Evolutionary conservation across 2,113 vertebrate species (phyloP), one percentile per base, ranked within the genome.

Genomic region (Saccopteryx leptura): DNA sequence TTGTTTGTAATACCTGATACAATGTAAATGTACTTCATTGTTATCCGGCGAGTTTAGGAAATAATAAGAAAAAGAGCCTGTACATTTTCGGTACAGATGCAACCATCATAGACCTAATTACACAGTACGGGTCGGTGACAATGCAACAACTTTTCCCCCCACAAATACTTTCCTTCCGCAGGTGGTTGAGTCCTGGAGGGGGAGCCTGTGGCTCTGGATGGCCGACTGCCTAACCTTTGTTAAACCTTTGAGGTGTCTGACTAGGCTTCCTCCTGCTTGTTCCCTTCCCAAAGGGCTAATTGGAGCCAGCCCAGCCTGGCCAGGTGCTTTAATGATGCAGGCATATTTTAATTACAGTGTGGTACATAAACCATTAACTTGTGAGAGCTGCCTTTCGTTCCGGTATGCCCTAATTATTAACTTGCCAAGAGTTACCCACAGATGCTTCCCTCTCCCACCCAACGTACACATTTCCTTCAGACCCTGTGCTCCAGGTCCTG

Each of bases 221-320:
- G 21, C 71, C 26, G 71, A 26, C 39, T 24, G 68, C 33, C 31
- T 21, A 87, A 80, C 5, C 60, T 60, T 21, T 91, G 61, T 74
- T 69, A 79, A 91, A 71, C 50, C 3, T 85, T 89, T 89, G 94
- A 93, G 31, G 14, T 83, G 87, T 96, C 88, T 95, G 39, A 61
- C 69, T 79, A 69, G 58, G 74, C 86, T 97, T 66, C 52, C n/a
- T 85, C 61, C 52, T 10, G 1, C 9, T 10, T 31, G 39, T 61
- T 94, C 58, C 83, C 61, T 78, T 76, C 60, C 68, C 79, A 65
- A 71, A 39, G 90, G 83, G 19, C 54, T 66, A 90, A 93, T 93
- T 74, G 75, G 66, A 83, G 31, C 60, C n/a, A 52, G 26, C 82
- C 78, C 94, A 93, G 91, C 86, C 85, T 28, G 24, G 10, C 48